phyloP scores from a whole-genome alignment of 2,797 vertebrate genomes.

The Sphenodon punctatus region DNA sequence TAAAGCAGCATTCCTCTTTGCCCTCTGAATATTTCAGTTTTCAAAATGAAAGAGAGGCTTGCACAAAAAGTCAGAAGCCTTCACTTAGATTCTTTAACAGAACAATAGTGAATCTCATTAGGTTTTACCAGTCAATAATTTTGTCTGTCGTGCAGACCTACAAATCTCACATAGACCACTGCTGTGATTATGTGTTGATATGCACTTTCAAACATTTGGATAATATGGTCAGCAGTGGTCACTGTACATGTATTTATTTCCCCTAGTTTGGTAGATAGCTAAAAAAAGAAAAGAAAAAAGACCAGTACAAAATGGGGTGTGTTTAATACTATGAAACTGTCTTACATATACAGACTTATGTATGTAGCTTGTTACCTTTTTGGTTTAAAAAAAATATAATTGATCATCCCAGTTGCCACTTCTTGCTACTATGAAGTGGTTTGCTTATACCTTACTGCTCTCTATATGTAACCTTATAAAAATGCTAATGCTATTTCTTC shows the following conservation, averaged over 20 bases:
- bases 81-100: too few relatives aligned
- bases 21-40: too few relatives aligned
- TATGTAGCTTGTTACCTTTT: too few relatives aligned
- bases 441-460: background rate
- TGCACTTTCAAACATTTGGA: accelerated
- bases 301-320: background rate
- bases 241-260: too few relatives aligned
- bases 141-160: background rate
- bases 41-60: too few relatives aligned
- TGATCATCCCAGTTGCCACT: background rate
- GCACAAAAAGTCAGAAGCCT: too few relatives aligned
- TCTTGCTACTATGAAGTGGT: background rate
- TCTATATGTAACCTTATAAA: background rate
- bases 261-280: too few relatives aligned
- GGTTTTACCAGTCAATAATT: background rate
- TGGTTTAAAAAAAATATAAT: too few relatives aligned
- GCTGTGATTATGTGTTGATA: background rate
- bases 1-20: too few relatives aligned
- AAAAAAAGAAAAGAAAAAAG: background rate
- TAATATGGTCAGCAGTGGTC: too few relatives aligned
- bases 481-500: background rate
- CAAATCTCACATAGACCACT: background rate
- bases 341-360: too few relatives aligned
- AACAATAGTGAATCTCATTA: background rate
- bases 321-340: background rate